Base-by-base conservation (phyloP, 2,113 vertebrate species). In the Opisthocomus hoazin region DNA sequence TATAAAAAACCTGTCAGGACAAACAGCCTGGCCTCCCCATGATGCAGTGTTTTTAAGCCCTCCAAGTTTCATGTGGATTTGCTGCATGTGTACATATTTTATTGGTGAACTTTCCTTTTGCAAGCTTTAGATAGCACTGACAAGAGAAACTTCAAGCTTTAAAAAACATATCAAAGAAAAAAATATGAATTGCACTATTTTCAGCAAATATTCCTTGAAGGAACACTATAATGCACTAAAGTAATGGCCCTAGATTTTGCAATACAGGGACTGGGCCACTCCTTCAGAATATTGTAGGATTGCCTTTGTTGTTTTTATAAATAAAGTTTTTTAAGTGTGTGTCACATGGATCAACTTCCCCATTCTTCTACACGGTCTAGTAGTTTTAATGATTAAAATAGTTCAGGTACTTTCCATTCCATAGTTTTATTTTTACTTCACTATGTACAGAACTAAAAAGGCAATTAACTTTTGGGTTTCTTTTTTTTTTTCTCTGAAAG, bases 351-450 rank as follows among this genome's bases (percentile, higher is more conserved):
- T 83, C 79, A 94, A 97, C 94, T 96, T 97, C 94, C 91, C 90
- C 94, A 90, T 96, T 97, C 85, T 95, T 94, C 71, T 93, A 56
- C 71, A 95, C 18, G 79, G 91, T 95, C 91, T 95, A 95, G 93
- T 94, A 97, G 87, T 81, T 91, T 90, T 90, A 95, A 84, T 75
- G 69, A 94, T 94, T 89, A 96, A 94, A 96, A 94, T 94, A 97
- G 71, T 87, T 95, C 78, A 81, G 84, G 94, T 96, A 93, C 87
- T 95, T 96, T 97, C 97, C 87, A 90, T 85, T 90, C 78, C 96
- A 95, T 66, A 88, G 91, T 84, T 95, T 97, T 96, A 95, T 87
- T 97, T 96, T 90, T 87, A 93, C 84, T 87, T 87, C 53, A 94
- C 32, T 45, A 66, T 58, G 54, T 85, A 75, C 14, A 89, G 89